These are phyloP conservation scores for Gymnarchus niloticus DNA, from an alignment of 2,113 vertebrate genomes.

Conservation along the genomic window DNA sequence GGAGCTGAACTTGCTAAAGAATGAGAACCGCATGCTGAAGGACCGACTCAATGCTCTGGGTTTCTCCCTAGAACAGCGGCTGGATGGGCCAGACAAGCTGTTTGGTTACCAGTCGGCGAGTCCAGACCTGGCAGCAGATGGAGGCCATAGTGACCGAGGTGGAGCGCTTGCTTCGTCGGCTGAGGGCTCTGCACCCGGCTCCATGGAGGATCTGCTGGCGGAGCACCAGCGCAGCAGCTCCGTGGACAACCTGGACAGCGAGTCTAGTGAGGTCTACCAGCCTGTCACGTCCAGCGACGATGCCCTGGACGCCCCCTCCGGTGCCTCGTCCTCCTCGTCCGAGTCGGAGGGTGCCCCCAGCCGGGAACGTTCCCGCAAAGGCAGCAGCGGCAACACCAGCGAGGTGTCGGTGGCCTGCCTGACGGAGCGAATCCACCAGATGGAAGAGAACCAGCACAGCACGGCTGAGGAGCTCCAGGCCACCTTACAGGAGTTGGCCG, in stretches of 20 bases:
- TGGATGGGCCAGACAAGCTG: conserved; percentile 79
- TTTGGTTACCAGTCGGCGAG: conserved; percentile 78
- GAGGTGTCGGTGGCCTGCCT: conserved; percentile 88
- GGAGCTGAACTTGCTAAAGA: conserved; percentile 85
- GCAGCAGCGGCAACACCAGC: conserved; percentile 77
- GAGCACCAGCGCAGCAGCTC: conserved; percentile 84
- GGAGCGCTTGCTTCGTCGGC: conserved; percentile 81
- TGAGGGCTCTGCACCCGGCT: conserved; percentile 86
- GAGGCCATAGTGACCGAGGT: conserved; percentile 72
- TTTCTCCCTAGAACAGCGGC: conserved; percentile 85
- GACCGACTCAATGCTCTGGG: conserved; percentile 85
- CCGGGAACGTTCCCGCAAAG: conserved; percentile 75
- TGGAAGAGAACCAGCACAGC: conserved; percentile 96
- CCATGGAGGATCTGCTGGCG: conserved; percentile 84
- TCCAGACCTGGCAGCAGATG: conserved; percentile 70
- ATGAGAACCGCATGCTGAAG: conserved; percentile 91
- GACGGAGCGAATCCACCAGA: conserved; percentile 89
- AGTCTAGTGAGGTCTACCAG: conserved; percentile 91
- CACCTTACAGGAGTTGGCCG: conserved; percentile 84
- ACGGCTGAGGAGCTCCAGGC: conserved; percentile 92
- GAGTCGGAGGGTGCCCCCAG: conserved; percentile 82
- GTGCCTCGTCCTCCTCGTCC: conserved; percentile 82
- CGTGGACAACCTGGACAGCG: conserved; percentile 86
- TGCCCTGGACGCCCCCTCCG: conserved; percentile 79
- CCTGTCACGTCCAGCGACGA: conserved; percentile 89